These are phyloP conservation scores for Zaprionus tsacasi DNA, from an alignment of 1,140 invertebrate species.

Conservation along the genomic window DNA sequence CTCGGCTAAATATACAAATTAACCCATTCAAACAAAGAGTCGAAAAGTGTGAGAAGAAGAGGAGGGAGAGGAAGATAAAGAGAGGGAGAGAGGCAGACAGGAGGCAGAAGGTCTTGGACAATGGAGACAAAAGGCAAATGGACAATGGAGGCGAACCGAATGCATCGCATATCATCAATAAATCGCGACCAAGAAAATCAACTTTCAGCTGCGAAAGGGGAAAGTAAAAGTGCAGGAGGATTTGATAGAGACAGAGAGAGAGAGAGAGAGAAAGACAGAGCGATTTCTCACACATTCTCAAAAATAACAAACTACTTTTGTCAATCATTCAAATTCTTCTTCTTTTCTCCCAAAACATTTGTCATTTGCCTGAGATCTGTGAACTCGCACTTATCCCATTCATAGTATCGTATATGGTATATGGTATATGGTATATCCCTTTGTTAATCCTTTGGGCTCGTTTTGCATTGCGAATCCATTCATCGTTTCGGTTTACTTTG, in stretches of 20 bases:
- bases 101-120: background rate
- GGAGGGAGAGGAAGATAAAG: too few species aligned
- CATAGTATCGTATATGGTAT: background rate
- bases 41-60: conserved; percentile 62
- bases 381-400: conserved; percentile 32
- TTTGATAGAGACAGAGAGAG: conserved; percentile 28
- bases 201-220: conserved; percentile 56
- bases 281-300: conserved; percentile 60
- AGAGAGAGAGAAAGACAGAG: background rate
- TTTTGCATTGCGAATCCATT: conserved; percentile 59
- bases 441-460: conserved; percentile 69
- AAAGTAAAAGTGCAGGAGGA: conserved; percentile 9
- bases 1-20: conserved; percentile 75
- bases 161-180: conserved; percentile 60
- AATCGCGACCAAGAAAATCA: conserved; percentile 39
- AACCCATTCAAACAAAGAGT: conserved; percentile 75
- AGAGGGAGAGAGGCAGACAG: background rate
- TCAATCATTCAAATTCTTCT: conserved; percentile 24
- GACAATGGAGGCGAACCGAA: conserved; percentile 58
- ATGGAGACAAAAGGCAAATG: conserved; percentile 32
- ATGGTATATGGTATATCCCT: background rate
- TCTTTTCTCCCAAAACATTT: conserved; percentile 37
- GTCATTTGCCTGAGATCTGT: conserved; percentile 32
- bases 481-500: background rate
- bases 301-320: conserved; percentile 30